phyloP scores from a whole-genome alignment of 1,140 invertebrate genomes.

The Holotrichia oblita region DNA sequence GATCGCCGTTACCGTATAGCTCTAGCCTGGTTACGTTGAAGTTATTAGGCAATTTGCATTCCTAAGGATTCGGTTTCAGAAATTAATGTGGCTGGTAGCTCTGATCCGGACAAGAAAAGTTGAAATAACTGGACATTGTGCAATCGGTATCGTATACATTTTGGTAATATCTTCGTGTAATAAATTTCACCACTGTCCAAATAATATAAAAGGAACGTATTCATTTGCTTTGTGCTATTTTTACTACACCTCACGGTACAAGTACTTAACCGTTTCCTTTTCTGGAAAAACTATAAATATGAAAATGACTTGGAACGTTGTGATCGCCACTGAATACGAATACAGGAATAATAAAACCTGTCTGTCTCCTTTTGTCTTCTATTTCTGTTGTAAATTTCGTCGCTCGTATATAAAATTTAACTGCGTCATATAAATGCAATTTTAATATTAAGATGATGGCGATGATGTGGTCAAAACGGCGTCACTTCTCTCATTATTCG shows the following conservation, averaged over 20 bases:
- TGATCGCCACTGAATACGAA: background rate
- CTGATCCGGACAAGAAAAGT: background rate
- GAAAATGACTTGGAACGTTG: background rate
- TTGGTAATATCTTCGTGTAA: background rate
- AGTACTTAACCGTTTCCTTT: background rate
- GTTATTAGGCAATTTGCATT: constrained; percentile 6
- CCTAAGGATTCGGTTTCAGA: constrained; percentile 6
- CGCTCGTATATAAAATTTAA: background rate
- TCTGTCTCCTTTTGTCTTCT: background rate
- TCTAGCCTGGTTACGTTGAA: background rate
- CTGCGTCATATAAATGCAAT: background rate
- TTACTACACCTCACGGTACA: background rate
- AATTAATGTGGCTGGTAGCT: background rate
- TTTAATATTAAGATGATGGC: constrained; percentile 8
- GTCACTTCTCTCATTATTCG: background rate
- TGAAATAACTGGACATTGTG: background rate
- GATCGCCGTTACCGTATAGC: background rate
- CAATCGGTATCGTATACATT: background rate
- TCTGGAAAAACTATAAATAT: background rate
- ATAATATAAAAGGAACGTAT: background rate
- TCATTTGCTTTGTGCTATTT: background rate
- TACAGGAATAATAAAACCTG: constrained; percentile 1
- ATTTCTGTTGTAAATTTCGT: constrained; percentile 3
- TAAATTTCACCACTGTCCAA: background rate
- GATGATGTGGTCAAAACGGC: constrained; percentile 11